These are phyloP conservation scores for Haliclona indistincta DNA, from an alignment of 37 sponge, comb jelly and placozoan species.

Conservation along the genomic window DNA sequence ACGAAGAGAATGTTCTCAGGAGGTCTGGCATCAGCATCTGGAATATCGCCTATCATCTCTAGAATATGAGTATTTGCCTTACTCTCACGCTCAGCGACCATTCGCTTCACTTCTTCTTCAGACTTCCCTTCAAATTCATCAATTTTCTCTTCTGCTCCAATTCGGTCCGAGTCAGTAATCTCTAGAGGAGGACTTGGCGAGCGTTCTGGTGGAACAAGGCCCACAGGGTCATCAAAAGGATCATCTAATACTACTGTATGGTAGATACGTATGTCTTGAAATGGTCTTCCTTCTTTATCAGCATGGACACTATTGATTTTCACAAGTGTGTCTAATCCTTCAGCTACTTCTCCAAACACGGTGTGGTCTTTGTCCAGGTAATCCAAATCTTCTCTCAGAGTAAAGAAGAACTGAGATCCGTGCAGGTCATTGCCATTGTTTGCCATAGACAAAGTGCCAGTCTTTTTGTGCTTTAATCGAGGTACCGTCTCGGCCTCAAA, in stretches of 20 bases:
- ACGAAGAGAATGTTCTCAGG: slow-evolving; percentile 98
- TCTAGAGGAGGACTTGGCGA: slow-evolving; percentile 83
- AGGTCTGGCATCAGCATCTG: slow-evolving; percentile 96
- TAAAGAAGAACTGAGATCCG: slow-evolving; percentile 93
- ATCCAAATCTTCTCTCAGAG: slow-evolving; percentile 72
- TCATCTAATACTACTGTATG: slow-evolving; percentile 97
- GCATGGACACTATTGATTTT: slow-evolving; percentile 87
- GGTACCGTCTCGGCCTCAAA: slow-evolving; percentile 83
- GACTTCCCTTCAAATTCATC: slow-evolving; percentile 86
- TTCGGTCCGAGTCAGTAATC: slow-evolving; percentile 53
- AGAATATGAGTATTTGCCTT: slow-evolving; percentile 93
- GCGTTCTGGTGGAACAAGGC: slow-evolving; percentile 61
- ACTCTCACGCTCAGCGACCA: slow-evolving; percentile 56
- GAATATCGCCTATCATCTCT: slow-evolving; percentile 96
- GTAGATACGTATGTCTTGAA: slow-evolving; percentile 89
- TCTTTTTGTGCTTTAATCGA: slow-evolving; percentile 77
- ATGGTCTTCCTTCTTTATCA: slow-evolving; percentile 89
- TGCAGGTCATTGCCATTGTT: slow-evolving; percentile 73
- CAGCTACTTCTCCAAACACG: slow-evolving; percentile 95
- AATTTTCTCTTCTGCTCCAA: slow-evolving; percentile 91
- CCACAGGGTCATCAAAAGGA: slow-evolving; percentile 86
- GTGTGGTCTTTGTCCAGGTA: slow-evolving; percentile 87
- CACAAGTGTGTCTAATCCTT: slow-evolving; percentile 78
- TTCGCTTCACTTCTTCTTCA: slow-evolving; percentile 77
- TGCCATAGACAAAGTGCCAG: slow-evolving; percentile 90